Evolutionary conservation across 2,888 invertebrate genomes (phyloP), one percentile per base, ranked within the genome.

Genomic region (Ecliptopera silaceata): DNA sequence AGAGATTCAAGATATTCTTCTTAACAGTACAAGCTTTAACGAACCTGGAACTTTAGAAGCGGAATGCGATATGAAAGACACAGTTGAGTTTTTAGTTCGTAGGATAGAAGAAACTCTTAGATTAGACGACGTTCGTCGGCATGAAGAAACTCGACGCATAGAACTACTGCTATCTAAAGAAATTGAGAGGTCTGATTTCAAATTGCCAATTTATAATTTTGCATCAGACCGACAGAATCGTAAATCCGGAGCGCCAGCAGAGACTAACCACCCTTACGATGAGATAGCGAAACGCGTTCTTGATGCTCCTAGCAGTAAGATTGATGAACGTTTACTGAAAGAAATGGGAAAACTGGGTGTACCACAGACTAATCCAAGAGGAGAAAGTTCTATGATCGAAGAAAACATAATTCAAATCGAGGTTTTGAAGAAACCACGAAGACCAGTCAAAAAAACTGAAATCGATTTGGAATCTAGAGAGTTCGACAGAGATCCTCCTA

Each of bases 301-400:
- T 4, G 68, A 74, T 29, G 56, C 66, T 13, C 72, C 76, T 2
- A 42, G 51, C 6, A 56, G 56, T 12, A 55, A 74, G 46, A 71
- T 82, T 22, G 81, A 81, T 26, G 64, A 74, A 45, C 60, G 63
- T 18, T 36, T 81, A 17, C 47, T 78, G 0, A 69, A 68, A 51
- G 80, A 80, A 67, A 73, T 81, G 65, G 66, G 72, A 22, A 69
- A 69, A 45, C 42, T 72, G 0, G 72, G 66, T 3, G 54, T 72
- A 10, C 64, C 71, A 18, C 61, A 66, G 4, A 34, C 63, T 1
- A 46, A 50, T 31, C 43, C 42, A 31, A 38, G 42, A 22, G 22
- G 38, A 22, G 54, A 50, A 32, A 38, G 34, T 10, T 41, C 59
- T 4, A 8, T 56, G 3, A 51, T 59, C 3, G 63, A 69, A 17